These are phyloP conservation scores for Martes flavigula DNA, from an alignment of 2,797 vertebrate species.

Conservation along the genomic window DNA sequence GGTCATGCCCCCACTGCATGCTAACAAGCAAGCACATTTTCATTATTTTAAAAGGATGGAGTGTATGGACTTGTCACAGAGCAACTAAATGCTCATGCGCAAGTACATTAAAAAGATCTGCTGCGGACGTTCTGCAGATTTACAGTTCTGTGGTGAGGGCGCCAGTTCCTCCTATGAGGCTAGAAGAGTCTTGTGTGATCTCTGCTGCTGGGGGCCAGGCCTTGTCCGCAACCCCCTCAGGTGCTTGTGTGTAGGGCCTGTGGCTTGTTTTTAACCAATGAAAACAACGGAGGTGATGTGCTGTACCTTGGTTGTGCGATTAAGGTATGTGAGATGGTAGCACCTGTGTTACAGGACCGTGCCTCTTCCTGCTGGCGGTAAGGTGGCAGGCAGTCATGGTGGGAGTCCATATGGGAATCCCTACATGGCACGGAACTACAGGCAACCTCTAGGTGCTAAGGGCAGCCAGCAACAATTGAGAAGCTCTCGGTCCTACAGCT, in stretches of 20 bases:
- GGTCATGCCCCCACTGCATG: neutral
- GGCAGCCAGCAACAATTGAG: neutral
- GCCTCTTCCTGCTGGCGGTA: neutral
- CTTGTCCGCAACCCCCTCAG: accelerated
- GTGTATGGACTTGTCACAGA: neutral
- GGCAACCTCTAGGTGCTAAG: neutral
- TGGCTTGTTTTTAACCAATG: neutral
- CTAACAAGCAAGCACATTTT: neutral
- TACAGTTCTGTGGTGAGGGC: neutral
- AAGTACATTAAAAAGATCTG: neutral
- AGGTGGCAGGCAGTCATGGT: neutral
- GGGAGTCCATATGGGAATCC: neutral
- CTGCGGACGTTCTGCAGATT: neutral
- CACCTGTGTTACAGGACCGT: neutral
- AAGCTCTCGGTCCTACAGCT: neutral
- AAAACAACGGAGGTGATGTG: neutral
- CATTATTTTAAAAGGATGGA: neutral
- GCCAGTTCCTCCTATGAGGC: neutral
- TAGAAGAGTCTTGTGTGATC: neutral
- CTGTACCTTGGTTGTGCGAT: neutral
- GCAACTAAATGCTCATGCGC: neutral
- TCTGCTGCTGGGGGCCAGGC: neutral
- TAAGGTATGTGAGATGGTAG: neutral
- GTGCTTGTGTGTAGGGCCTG: neutral
- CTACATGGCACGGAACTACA: too few relatives aligned